Evolutionary conservation across 1,140 invertebrate species (phyloP).

Genomic region (Wiebesia pumilae): DNA sequence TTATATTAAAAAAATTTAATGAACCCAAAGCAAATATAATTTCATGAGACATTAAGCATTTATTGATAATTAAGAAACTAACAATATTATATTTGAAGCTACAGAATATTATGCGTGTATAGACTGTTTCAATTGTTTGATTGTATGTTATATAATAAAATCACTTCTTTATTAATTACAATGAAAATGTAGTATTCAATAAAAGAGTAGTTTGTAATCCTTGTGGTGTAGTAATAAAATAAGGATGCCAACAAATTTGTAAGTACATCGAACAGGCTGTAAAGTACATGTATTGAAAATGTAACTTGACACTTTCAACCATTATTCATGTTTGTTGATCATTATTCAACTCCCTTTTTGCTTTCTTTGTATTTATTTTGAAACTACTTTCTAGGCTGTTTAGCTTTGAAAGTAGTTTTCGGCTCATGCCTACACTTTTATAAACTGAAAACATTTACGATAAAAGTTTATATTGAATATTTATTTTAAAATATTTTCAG

Average conservation of each 20-base stretch:
- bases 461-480: not conserved
- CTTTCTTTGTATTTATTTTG: not conserved
- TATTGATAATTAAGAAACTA: no score
- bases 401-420: not conserved
- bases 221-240: not conserved
- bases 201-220: no score
- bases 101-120: no score
- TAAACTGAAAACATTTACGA: not conserved
- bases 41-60: no score
- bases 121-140: no score
- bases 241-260: not conserved
- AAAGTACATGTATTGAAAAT: not conserved
- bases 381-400: no score
- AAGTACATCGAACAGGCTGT: not conserved
- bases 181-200: no score
- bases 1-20: no score
- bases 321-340: constrained; percentile 17
- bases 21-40: no score
- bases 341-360: not conserved
- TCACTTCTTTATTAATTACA: no score
- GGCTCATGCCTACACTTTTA: not conserved
- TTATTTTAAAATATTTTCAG: not conserved
- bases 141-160: no score
- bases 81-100: no score
- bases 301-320: not conserved